Percentiles rank a stretch among this genome's conserved stretches.
phyloP scores from a whole-genome alignment of 2,797 vertebrate genomes.

The Melanotaenia trifasciata region DNA sequence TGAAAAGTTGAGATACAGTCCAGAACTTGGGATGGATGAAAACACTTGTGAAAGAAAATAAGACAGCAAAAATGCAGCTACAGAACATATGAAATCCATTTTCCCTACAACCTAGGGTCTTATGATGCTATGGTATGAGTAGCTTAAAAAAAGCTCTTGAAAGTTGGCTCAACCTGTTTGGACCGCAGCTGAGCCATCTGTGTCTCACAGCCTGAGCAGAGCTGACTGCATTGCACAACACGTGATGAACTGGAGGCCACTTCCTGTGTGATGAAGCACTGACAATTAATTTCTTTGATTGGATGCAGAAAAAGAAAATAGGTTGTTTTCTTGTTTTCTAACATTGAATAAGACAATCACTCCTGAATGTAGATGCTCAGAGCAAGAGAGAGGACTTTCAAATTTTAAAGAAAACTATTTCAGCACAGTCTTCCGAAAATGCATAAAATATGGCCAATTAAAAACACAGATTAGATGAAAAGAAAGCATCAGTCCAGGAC shows the following conservation, averaged over 20 bases:
- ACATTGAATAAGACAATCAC: constrained; percentile 7
- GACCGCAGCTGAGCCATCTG: constrained; percentile 73
- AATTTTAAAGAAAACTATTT: background rate
- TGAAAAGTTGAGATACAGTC: constrained; percentile 33
- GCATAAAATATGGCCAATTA: constrained; percentile 1
- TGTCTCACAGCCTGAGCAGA: constrained; percentile 66
- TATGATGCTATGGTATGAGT: constrained; percentile 30
- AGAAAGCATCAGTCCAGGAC: constrained; percentile 8
- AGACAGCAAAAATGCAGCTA: constrained; percentile 1
- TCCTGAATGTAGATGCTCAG: background rate
- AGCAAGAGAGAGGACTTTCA: background rate
- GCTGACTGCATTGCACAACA: constrained; percentile 37
- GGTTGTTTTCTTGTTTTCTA: constrained; percentile 21
- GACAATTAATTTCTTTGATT: constrained; percentile 17
- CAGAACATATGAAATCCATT: constrained; percentile 7
- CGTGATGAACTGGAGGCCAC: constrained; percentile 43
- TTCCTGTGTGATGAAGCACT: constrained; percentile 49
- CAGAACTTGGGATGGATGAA: constrained; percentile 11
- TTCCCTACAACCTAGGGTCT: constrained; percentile 25
- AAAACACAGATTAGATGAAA: constrained; percentile 4
- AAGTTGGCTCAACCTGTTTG: constrained; percentile 62
- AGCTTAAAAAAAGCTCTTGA: constrained; percentile 53
- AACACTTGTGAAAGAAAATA: constrained; percentile 30
- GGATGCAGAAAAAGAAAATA: background rate
- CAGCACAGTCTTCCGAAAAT: constrained; percentile 7